A percentile compares a stretch with the other conserved stretches of the same genome.
These are phyloP conservation scores for Dendrolimus pini DNA, from an alignment of 2,888 invertebrate genomes.

Conservation along the genomic window DNA sequence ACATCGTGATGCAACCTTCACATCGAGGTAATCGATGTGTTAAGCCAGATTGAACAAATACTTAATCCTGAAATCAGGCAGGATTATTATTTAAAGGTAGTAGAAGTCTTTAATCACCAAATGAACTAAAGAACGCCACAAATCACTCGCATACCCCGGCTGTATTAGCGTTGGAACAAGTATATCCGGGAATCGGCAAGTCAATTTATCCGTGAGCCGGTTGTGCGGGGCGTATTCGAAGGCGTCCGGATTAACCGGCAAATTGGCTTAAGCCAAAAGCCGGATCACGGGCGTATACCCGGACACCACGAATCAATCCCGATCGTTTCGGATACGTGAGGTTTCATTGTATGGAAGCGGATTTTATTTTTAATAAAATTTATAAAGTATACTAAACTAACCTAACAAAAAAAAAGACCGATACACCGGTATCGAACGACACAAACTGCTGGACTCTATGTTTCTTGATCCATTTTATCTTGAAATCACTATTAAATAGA, in stretches of 20 bases:
- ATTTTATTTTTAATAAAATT: not conserved
- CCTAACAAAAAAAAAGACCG: too few relatives aligned
- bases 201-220: conserved; percentile 18
- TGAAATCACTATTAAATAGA: too few relatives aligned
- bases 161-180: not conserved
- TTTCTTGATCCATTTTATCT: too few relatives aligned
- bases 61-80: too few relatives aligned
- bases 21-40: too few relatives aligned
- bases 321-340: conserved; percentile 22
- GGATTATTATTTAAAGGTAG: too few relatives aligned
- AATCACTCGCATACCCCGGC: not conserved
- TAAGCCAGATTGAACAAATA: too few relatives aligned
- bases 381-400: too few relatives aligned
- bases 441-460: too few relatives aligned
- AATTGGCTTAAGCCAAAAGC: conserved; percentile 58
- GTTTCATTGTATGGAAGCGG: not conserved
- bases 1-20: too few relatives aligned
- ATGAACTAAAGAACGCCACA: not conserved
- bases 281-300: conserved; percentile 29
- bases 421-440: too few relatives aligned
- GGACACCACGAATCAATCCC: conserved; percentile 51
- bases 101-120: not conserved
- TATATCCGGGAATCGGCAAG: conserved; percentile 11
- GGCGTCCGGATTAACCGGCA: conserved; percentile 61
- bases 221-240: conserved; percentile 18